Percentiles rank a stretch among this genome's conserved stretches.
phyloP scores from a whole-genome alignment of 2,113 vertebrate species.

The Catagonus wagneri region DNA sequence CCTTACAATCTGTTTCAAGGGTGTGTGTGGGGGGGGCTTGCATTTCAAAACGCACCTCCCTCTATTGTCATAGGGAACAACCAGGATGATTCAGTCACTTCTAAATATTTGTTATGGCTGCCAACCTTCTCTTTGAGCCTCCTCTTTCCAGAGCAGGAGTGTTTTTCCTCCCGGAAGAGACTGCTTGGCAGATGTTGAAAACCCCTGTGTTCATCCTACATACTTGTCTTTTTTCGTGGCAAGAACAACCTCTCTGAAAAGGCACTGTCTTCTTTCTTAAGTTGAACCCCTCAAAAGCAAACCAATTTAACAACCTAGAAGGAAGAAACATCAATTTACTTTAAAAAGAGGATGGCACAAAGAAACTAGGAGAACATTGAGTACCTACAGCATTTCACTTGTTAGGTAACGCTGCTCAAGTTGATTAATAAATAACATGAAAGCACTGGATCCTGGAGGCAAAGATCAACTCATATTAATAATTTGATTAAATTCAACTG shows the following conservation, averaged over 20 bases:
- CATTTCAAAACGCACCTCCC: constrained; percentile 71
- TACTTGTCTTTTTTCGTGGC: constrained; percentile 44
- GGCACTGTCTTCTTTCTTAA: constrained; percentile 68
- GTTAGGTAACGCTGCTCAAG: constrained; percentile 55
- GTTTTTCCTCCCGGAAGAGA: constrained; percentile 68
- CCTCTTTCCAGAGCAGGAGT: constrained; percentile 22
- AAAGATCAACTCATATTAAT: constrained; percentile 48
- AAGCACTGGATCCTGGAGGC: constrained; percentile 40
- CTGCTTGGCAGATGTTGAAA: constrained; percentile 26
- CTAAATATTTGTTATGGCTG: constrained; percentile 76
- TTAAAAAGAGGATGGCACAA: constrained; percentile 46
- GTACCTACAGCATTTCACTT: neutral
- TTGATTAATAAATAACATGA: constrained; percentile 67
- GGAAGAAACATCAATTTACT: constrained; percentile 14
- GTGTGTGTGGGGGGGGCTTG: neutral
- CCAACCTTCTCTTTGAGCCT: constrained; percentile 62
- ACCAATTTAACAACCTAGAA: constrained; percentile 58
- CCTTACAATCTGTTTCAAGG: constrained; percentile 57
- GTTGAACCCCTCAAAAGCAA: neutral
- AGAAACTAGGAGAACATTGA: neutral
- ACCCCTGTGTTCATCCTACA: neutral
- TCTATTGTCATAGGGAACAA: constrained; percentile 57
- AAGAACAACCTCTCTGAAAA: constrained; percentile 82
- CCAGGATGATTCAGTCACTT: constrained; percentile 71
- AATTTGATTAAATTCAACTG: constrained; percentile 55